phyloP scores from a whole-genome alignment of 2,888 invertebrate genomes.

The Drosophila stalkeri region DNA sequence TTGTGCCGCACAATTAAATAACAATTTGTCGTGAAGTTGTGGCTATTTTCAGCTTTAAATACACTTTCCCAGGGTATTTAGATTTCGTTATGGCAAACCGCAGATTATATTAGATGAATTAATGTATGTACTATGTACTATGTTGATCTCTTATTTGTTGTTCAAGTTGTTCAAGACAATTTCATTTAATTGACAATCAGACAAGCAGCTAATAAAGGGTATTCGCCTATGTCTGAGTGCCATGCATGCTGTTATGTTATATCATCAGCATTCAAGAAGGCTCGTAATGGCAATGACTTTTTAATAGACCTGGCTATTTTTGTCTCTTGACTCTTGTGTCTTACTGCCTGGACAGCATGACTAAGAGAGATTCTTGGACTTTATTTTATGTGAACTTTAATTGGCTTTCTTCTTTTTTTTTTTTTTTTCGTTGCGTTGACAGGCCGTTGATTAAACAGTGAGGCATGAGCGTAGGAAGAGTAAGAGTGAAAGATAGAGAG shows the following conservation, averaged over 20 bases:
- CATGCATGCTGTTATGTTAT: conserved; percentile 19
- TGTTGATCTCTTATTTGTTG: not conserved
- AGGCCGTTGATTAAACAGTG: conserved; percentile 35
- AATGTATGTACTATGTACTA: no score
- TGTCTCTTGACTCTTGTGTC: conserved; percentile 31
- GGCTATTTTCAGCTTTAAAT: conserved; percentile 37
- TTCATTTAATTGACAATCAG: conserved; percentile 3
- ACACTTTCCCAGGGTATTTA: conserved; percentile 12
- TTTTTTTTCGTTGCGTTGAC: conserved; percentile 17
- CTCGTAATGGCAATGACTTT: conserved; percentile 46
- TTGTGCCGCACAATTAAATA: conserved; percentile 68
- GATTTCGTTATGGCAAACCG: no score
- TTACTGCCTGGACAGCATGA: conserved; percentile 25
- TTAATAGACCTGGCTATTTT: conserved; percentile 56
- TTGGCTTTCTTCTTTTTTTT: conserved; percentile 38
- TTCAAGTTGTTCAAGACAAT: not conserved
- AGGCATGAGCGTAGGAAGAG: no score
- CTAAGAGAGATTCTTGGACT: conserved; percentile 48
- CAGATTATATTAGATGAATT: not conserved
- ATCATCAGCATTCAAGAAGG: conserved; percentile 21
- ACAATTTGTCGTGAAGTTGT: conserved; percentile 61
- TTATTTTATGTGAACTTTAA: conserved; percentile 59
- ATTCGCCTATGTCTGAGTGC: not conserved
- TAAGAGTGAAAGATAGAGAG: not conserved
- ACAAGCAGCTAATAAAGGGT: conserved; percentile 10